Percentiles rank a stretch among this genome's conserved stretches.
Evolutionary conservation across 2,888 invertebrate species (phyloP).

Genomic region (Furcula furcula): DNA sequence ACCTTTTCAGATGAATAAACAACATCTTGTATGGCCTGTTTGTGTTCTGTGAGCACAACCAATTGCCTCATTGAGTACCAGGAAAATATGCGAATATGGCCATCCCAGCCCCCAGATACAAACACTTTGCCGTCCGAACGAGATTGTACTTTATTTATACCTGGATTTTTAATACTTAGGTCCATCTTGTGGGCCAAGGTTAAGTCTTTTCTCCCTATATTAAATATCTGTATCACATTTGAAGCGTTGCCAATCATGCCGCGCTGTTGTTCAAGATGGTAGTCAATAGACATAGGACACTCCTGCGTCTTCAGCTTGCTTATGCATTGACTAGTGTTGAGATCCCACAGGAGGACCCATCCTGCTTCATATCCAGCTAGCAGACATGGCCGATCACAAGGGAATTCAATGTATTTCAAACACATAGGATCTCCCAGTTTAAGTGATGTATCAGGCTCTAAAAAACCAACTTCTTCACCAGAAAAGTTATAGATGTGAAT

Average conservation of each 20-base stretch:
- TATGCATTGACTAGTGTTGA: conserved; percentile 81
- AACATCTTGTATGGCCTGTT: conserved; percentile 86
- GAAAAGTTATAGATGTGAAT: conserved; percentile 76
- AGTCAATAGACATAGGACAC: conserved; percentile 88
- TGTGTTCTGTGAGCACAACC: conserved; percentile 88
- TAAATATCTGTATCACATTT: conserved; percentile 83
- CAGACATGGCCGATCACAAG: conserved; percentile 76
- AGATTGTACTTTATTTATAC: conserved; percentile 85
- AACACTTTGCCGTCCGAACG: conserved; percentile 88
- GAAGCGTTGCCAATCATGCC: conserved; percentile 86
- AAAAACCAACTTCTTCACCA: conserved; percentile 61
- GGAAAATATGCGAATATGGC: conserved; percentile 87
- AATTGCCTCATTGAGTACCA: conserved; percentile 88
- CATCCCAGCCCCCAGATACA: conserved; percentile 89
- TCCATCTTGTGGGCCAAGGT: conserved; percentile 82
- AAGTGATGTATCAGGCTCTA: conserved; percentile 59
- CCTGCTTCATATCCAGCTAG: conserved; percentile 89
- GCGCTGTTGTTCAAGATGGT: conserved; percentile 83
- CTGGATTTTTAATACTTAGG: conserved; percentile 86
- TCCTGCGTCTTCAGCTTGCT: conserved; percentile 82
- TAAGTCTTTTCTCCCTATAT: conserved; percentile 78
- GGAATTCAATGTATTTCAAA: conserved; percentile 75
- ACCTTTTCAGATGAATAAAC: conserved; percentile 85
- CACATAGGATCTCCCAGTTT: conserved; percentile 85
- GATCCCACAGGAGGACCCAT: conserved; percentile 87